These are phyloP conservation scores for Pocillopora meandrina DNA, from an alignment of 92 coral and sea anemone species.

Conservation along the genomic window DNA sequence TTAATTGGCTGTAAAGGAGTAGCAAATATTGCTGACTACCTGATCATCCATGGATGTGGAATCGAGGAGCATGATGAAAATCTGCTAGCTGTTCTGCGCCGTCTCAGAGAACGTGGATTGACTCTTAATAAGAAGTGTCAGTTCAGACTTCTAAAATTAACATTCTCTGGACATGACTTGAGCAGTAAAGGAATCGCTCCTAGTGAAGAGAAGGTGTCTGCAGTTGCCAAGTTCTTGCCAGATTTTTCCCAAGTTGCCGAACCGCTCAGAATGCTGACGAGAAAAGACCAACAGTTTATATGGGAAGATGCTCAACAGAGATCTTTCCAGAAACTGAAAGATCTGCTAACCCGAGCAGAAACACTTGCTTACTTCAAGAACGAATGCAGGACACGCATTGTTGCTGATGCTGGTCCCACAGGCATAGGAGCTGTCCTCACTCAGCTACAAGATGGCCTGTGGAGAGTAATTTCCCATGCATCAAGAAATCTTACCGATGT, in stretches of 20 bases:
- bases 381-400: constrained; percentile 46
- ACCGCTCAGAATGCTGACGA: constrained; percentile 1
- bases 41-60: constrained; percentile 17
- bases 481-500: constrained; percentile 41
- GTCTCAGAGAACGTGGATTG: constrained; percentile 28
- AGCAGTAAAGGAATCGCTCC: constrained; percentile 54
- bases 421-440: constrained; percentile 44
- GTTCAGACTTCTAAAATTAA: constrained; percentile 27
- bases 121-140: constrained; percentile 59
- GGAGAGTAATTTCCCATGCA: constrained; percentile 49
- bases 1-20: constrained; percentile 35
- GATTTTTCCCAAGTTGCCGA: background rate
- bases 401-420: constrained; percentile 59
- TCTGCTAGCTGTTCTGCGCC: constrained; percentile 31
- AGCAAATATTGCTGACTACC: constrained; percentile 37
- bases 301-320: constrained; percentile 53
- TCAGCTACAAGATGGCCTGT: constrained; percentile 25
- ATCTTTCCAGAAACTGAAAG: constrained; percentile 58
- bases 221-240: background rate
- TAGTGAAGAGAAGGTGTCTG: constrained; percentile 59
- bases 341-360: constrained; percentile 35
- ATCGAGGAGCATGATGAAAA: constrained; percentile 45
- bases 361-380: constrained; percentile 60
- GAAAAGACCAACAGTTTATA: constrained; percentile 38
- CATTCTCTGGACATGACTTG: constrained; percentile 60